Evolutionary conservation across 2,888 invertebrate genomes (phyloP).

Genomic region (Choreutis nemorana): DNA sequence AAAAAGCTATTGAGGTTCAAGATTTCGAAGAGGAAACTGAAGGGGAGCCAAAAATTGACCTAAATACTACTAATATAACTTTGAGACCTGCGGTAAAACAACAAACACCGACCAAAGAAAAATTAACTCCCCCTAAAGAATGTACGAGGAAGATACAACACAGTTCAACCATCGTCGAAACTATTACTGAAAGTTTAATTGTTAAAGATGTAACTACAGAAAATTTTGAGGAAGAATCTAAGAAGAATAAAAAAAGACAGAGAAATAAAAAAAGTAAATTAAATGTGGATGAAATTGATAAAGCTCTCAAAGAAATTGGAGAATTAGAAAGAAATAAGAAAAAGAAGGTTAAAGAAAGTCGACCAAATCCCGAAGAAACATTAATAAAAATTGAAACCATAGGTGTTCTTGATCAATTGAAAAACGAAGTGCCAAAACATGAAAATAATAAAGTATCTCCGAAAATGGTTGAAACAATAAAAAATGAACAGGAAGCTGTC

Average conservation of each 20-base stretch:
- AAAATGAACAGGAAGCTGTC: too few species aligned
- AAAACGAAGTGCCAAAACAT: too few species aligned
- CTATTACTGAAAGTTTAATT: slow-evolving; percentile 20
- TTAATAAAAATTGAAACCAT: not conserved
- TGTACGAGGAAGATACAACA: slow-evolving; percentile 33
- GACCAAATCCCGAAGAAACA: not conserved
- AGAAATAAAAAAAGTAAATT: slow-evolving; percentile 41
- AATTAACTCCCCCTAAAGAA: slow-evolving; percentile 13
- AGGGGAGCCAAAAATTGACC: slow-evolving; percentile 13
- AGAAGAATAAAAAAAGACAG: slow-evolving; percentile 43
- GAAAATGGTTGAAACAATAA: too few species aligned
- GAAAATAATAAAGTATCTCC: too few species aligned
- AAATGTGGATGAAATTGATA: slow-evolving; percentile 46
- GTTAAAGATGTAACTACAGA: slow-evolving; percentile 17
- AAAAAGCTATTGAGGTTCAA: slow-evolving; percentile 48
- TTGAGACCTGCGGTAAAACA: not conserved
- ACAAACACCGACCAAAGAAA: not conserved
- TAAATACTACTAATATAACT: slow-evolving; percentile 1
- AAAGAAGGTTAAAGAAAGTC: slow-evolving; percentile 30
- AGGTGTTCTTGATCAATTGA: not conserved
- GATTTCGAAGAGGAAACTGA: slow-evolving; percentile 40
- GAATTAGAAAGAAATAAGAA: slow-evolving; percentile 40
- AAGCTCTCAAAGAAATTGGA: slow-evolving; percentile 54
- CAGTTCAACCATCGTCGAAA: slow-evolving; percentile 33
- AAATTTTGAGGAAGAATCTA: slow-evolving; percentile 19